phyloP scores from a whole-genome alignment of 2,797 vertebrate species.

The Caiman crocodilus region DNA sequence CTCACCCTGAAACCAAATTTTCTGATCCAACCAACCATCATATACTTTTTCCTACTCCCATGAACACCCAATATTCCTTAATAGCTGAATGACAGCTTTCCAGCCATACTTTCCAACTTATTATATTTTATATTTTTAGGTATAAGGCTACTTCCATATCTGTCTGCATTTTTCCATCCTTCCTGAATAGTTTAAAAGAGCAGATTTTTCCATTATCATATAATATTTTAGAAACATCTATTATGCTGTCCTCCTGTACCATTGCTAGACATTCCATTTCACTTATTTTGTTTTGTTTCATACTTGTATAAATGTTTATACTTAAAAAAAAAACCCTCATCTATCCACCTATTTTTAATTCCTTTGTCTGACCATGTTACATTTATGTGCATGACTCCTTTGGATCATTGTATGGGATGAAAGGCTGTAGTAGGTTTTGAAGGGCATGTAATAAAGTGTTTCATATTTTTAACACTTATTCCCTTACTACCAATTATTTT shows the following conservation, averaged over 20 bases:
- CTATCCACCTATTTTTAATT: neutral
- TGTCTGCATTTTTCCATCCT: neutral
- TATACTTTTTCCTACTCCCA: neutral
- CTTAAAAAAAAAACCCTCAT: too few species aligned
- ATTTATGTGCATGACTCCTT: neutral
- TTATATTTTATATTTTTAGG: neutral
- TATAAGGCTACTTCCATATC: neutral
- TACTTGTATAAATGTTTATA: neutral
- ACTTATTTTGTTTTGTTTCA: neutral
- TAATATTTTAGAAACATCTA: neutral
- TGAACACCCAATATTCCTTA: neutral
- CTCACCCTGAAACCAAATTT: neutral
- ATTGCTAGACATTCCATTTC: neutral
- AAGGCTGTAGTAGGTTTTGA: neutral
- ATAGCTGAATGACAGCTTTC: neutral
- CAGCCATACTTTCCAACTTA: neutral
- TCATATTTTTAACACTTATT: neutral
- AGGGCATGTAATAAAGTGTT: neutral
- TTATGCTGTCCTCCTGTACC: neutral
- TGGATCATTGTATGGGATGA: neutral
- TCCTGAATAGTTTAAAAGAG: neutral
- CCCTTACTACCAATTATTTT: neutral
- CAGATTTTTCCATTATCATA: neutral
- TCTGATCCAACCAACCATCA: neutral
- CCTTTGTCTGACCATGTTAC: neutral